Evolutionary conservation across 2,888 invertebrate genomes (phyloP).

Genomic region (Dolomedes plantarius): DNA sequence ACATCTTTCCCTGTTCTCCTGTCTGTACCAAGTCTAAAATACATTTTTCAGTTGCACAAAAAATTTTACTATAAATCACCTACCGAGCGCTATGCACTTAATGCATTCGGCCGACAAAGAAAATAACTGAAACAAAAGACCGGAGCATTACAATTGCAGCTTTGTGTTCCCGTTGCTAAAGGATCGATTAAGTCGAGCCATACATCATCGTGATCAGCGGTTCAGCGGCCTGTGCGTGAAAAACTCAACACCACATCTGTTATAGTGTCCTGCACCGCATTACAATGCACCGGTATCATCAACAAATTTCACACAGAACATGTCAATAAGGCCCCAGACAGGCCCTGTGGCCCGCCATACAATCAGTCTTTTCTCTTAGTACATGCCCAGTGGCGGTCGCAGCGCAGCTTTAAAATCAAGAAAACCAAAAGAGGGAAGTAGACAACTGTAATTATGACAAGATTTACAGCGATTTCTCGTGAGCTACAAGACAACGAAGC

Average conservation of each 20-base stretch:
- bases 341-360: conserved; percentile 25
- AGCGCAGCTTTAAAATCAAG: conserved; percentile 29
- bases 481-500: conserved; percentile 56
- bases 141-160: background rate
- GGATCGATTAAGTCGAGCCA: background rate
- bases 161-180: background rate
- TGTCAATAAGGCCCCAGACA: conserved; percentile 51
- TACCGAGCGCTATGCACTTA: no score
- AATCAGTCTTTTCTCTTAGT: conserved; percentile 39
- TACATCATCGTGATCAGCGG: background rate
- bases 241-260: conserved; percentile 16
- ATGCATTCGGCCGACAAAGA: no score
- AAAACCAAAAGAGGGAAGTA: conserved; percentile 42
- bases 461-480: conserved; percentile 62
- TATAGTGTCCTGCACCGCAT: background rate
- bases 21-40: no score
- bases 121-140: no score
- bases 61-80: no score
- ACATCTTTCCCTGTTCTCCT: no score
- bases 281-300: background rate
- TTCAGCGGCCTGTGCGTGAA: background rate
- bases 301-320: conserved; percentile 51
- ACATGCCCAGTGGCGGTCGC: conserved; percentile 20
- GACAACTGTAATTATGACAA: conserved; percentile 67
- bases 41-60: no score